Conservation (phyloP, 2,888 invertebrate genomes). For the Encarsia formosa region DNA sequence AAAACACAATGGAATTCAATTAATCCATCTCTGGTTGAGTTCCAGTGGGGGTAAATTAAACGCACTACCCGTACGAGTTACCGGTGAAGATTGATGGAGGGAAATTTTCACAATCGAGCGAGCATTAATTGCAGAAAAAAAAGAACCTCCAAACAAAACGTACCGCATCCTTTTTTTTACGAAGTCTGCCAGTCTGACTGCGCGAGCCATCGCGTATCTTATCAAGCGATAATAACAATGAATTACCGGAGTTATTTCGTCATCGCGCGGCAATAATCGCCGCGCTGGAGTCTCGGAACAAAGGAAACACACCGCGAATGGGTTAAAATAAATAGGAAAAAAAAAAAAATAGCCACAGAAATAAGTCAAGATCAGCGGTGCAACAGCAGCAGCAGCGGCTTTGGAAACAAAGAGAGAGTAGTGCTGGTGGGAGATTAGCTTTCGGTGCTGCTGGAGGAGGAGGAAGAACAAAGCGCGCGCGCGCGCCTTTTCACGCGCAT, state of each 20-base stretch:
- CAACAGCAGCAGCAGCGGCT: not conserved
- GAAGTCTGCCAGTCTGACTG: too few species aligned
- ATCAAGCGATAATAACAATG: conserved; percentile 10
- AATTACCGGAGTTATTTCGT: conserved; percentile 1
- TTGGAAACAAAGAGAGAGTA: conserved; percentile 9
- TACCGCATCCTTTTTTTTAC: too few species aligned
- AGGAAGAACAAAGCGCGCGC: conserved; percentile 20
- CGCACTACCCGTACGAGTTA: too few species aligned
- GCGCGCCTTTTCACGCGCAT: conserved; percentile 1
- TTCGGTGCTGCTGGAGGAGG: conserved; percentile 7
- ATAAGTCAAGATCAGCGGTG: not conserved
- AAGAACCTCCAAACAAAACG: too few species aligned
- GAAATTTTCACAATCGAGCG: too few species aligned
- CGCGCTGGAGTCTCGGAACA: conserved; percentile 1
- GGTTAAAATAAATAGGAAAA: conserved; percentile 11
- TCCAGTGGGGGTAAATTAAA: too few species aligned
- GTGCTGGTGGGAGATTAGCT: conserved; percentile 8
- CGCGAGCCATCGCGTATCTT: not conserved
- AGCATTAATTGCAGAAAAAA: too few species aligned
- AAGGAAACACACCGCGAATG: conserved; percentile 1
- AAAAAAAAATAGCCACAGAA: not conserved
- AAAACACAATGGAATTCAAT: too few species aligned
- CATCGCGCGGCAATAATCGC: not conserved
- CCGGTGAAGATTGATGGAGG: too few species aligned
- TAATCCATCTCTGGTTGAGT: too few species aligned